Percentiles rank a stretch among this genome's conserved stretches.
phyloP scores from a whole-genome alignment of 2,113 vertebrate genomes.

The Vulpes vulpes region DNA sequence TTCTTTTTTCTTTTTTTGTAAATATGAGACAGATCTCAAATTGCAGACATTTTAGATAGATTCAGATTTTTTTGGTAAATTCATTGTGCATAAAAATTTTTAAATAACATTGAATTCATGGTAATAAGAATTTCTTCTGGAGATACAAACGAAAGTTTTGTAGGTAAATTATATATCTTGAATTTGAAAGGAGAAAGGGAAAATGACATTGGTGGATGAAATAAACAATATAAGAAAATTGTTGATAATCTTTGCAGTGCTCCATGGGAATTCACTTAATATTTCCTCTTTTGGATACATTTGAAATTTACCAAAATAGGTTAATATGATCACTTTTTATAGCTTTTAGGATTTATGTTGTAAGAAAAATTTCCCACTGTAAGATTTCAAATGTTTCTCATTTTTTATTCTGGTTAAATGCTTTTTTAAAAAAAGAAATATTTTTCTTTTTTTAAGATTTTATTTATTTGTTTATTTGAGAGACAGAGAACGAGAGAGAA shows the following conservation, averaged over 20 bases:
- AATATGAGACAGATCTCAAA: neutral
- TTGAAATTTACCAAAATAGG: neutral
- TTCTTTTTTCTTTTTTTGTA: neutral
- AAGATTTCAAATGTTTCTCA: neutral
- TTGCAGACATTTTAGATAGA: neutral
- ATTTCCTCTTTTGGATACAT: neutral
- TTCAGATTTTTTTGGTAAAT: neutral
- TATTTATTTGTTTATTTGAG: too few relatives aligned
- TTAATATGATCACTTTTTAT: neutral
- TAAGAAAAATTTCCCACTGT: neutral
- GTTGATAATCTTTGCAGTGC: neutral
- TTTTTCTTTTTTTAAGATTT: too few relatives aligned
- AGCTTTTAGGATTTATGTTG: neutral
- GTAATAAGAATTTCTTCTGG: neutral
- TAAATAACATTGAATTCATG: neutral
- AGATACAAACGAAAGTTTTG: neutral
- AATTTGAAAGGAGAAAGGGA: neutral
- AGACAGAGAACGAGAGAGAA: too few relatives aligned
- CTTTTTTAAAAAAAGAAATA: neutral
- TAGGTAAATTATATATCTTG: neutral
- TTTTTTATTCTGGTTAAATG: neutral
- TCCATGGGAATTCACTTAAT: neutral
- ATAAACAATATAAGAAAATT: neutral
- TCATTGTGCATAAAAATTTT: neutral
- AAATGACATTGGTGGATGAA: neutral